Base-by-base conservation (phyloP, 2,113 vertebrate species). In the Phaetusa simplex region DNA sequence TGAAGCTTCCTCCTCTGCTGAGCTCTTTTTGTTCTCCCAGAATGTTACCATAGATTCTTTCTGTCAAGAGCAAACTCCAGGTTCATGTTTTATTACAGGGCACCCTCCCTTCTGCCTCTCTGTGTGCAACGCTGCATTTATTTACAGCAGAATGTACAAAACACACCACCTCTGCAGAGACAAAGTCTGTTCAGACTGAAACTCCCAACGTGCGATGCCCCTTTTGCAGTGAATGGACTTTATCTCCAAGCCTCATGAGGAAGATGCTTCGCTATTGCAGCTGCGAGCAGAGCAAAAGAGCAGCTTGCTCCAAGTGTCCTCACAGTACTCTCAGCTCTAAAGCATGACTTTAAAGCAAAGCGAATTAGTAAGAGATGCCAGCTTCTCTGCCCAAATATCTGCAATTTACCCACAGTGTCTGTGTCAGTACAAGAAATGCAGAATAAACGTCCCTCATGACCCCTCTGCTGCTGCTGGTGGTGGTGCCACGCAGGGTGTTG, bases 401-500 rank as follows among this genome's bases (percentile, higher is more conserved):
- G 52, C 49, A 50, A 12, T 66, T 59, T 30, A 38, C 72, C 58
- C 71, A 32, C 23, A 6, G 34, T 16, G 42, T 36, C 55, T 52
- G 59, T 30, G 61, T 43, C 69, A 36, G 7, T 1, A 16, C 64
- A 12, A n/a, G 24, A 56, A 30, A 58, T 32, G 40, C 73, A 90
- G 73, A n/a, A 79, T 27, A 38, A 62, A 10, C 0, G 4, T 24
- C 49, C 50, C 56, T 52, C 26, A 2, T 49, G 66, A 32, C 17
- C 8, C 43, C 34, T 43, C 45, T 45, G 66, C 70, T 61, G 58
- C 22, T 72, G 87, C 20, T 62, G 38, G 2, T 19, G 45, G 1
- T 27, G 40, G 22, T 86, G 56, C 47, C 64, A 26, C 3, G 2
- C 2, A 17, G 27, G 0, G 3, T 6, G n/a, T 12, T 13, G 79